Conservation (phyloP, 1,140 invertebrate genomes). For the Polyergus mexicanus region DNA sequence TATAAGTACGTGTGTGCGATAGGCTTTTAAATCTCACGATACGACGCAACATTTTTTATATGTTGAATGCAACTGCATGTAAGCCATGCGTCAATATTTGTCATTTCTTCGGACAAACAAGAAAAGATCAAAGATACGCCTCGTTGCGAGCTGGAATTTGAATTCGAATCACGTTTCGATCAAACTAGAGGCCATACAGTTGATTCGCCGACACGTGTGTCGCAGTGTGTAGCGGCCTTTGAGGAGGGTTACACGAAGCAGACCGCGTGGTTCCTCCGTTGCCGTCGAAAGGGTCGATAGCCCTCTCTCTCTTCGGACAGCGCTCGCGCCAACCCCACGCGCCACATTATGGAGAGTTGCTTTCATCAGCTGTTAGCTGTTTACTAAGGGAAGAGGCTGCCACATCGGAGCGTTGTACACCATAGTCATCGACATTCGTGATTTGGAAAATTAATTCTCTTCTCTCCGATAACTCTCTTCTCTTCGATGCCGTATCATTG, state of each 20-base stretch:
- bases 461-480: not conserved
- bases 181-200: not conserved
- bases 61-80: not conserved
- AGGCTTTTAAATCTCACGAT: not conserved
- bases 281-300: slow-evolving; percentile 80
- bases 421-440: not conserved
- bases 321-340: slow-evolving; percentile 77
- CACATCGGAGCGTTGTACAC: not conserved
- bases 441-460: not conserved
- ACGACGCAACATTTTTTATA: not conserved
- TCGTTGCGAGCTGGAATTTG: not conserved
- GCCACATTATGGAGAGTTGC: slow-evolving; percentile 27
- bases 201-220: slow-evolving; percentile 21
- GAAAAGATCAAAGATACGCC: not conserved
- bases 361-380: slow-evolving; percentile 20
- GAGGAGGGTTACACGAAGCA: slow-evolving; percentile 57
- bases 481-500: not conserved
- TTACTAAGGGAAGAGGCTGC: slow-evolving; percentile 14
- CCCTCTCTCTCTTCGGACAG: slow-evolving; percentile 76
- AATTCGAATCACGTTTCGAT: not conserved
- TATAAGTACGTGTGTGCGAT: not conserved
- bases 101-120: not conserved
- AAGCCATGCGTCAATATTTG: not conserved
- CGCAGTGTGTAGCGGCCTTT: slow-evolving; percentile 19
- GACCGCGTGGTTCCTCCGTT: slow-evolving; percentile 75